Evolutionary conservation across 2,888 invertebrate genomes (phyloP), one percentile per base, ranked within the genome.

Genomic region (Euphydryas editha): DNA sequence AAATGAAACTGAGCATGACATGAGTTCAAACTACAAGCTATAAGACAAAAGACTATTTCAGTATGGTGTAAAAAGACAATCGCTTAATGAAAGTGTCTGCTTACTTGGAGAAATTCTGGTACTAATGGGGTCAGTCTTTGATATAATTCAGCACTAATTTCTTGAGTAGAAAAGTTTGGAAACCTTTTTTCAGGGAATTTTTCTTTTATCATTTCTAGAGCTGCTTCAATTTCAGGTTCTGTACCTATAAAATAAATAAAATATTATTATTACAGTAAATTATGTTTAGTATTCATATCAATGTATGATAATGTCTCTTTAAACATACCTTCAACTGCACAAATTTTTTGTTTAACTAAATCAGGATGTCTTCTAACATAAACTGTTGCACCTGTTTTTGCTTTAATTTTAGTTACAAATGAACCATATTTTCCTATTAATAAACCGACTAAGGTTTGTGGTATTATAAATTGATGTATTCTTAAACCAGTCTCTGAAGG

Each of bases 351-450:
- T 79, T 96, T 95, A 13, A 94, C 92, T 68, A 95, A 94, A 74
- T 94, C 94, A 15, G 96, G 96, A 90, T 97, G 96, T 80, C 95
- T 94, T 80, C 95, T 95, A n/a, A 99, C 94, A 73, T 95, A 90
- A 59, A 98, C 95, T 79, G 94, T 95, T 20, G 98, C 97, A 74
- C 96, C 95, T 1, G 97, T 96, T 82, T 95, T 95, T 37, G 94
- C 92, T 84, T 97, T 96, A 73, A 97, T 96, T 78, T 94, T 94
- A 72, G 96, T 95, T n/a, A 99, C 95, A 87, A 96, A 96, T 47
- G 94, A 92, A 51, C 98, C 98, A 76, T 95, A 95, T 77, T 95
- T 95, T 47, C 99, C 99, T 84, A 98, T 98, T 75, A 99, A 93
- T 66, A 96, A 95, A 18, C 98, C 98, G 67, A 98, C 97, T 72